These are phyloP conservation scores for Lycaena phlaeas DNA, from an alignment of 2,888 invertebrate species.

Conservation along the genomic window DNA sequence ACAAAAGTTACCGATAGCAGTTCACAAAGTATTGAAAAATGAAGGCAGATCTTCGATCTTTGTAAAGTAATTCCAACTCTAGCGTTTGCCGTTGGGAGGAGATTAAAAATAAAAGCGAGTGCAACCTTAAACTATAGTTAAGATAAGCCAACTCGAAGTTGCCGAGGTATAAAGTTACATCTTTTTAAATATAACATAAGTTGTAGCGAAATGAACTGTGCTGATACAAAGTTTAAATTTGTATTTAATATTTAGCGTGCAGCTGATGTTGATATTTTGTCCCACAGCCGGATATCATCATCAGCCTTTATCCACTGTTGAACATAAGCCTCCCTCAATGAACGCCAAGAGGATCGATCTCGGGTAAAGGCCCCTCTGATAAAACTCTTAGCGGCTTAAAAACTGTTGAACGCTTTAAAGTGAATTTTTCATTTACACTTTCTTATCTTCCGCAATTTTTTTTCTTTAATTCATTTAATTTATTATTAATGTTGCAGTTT, in stretches of 20 bases:
- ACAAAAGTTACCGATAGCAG: constrained; percentile 44
- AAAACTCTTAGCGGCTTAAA: too few species aligned
- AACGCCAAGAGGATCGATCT: too few species aligned
- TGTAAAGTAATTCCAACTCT: constrained; percentile 63
- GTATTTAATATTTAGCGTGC: not conserved
- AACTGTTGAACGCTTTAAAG: too few species aligned
- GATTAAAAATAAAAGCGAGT: constrained; percentile 60
- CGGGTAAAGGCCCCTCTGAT: too few species aligned
- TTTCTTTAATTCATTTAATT: too few species aligned
- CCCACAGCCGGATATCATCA: too few species aligned
- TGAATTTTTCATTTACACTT: too few species aligned
- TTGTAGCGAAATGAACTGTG: constrained; percentile 14
- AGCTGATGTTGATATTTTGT: too few species aligned
- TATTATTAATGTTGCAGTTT: too few species aligned
- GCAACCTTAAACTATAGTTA: constrained; percentile 54
- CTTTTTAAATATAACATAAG: constrained; percentile 35
- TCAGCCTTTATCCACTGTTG: too few species aligned
- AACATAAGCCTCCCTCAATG: too few species aligned
- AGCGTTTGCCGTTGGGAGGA: constrained; percentile 43
- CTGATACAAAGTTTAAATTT: not conserved
- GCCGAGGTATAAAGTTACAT: constrained; percentile 40
- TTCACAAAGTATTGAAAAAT: constrained; percentile 63
- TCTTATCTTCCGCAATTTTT: too few species aligned
- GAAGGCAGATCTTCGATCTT: constrained; percentile 60
- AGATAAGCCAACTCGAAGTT: constrained; percentile 45